Evolutionary conservation across 2,113 vertebrate species (phyloP), one percentile per base, ranked within the genome.

Genomic region (Coreoperca whiteheadi): DNA sequence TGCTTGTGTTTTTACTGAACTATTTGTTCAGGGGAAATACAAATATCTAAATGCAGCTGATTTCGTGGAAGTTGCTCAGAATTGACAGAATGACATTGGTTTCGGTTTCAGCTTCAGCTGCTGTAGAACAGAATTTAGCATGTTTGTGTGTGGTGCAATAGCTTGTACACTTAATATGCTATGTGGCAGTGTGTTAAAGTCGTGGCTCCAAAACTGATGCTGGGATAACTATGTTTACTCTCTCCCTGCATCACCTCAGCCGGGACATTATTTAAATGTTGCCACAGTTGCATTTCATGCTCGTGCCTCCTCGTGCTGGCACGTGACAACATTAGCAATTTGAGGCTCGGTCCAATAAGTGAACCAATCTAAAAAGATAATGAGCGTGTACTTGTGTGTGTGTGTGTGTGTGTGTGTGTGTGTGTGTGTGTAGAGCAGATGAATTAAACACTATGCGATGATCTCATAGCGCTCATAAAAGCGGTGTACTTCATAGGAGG

Each of bases 171-270:
- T 64, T 77, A 64, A 71, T 25, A 32, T 18, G 50, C 34, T 15
- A n/a, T n/a, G 6, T 68, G 74, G 74, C 83, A 68, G 53, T 18
- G 54, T 71, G 75, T 68, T 53, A 57, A 68, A 84, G 56, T 53
- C 39, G n/a, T 37, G 51, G 32, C 59, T 57, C 70, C 74, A 66
- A 66, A 53, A 73, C 61, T 43, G 32, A 78, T 21, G 60, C 46
- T 28, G 39, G 32, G 54, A 57, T 61, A 12, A 11, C 70, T 16
- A 23, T 2, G 4, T 30, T 71, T 39, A 11, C 66, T 60, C 61
- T 39, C 30, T 16, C 70, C 18, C 79, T 30, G 54, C 4, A 53
- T 68, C 51, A 28, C 67, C 61, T 61, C 60, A 8, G 82, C 43
- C 50, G 9, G 51, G 32, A 20, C 63, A n/a, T 76, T 72, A 75